Evolutionary conservation across 2,797 vertebrate species (phyloP).

Genomic region (Chaetophractus vellerosus): DNA sequence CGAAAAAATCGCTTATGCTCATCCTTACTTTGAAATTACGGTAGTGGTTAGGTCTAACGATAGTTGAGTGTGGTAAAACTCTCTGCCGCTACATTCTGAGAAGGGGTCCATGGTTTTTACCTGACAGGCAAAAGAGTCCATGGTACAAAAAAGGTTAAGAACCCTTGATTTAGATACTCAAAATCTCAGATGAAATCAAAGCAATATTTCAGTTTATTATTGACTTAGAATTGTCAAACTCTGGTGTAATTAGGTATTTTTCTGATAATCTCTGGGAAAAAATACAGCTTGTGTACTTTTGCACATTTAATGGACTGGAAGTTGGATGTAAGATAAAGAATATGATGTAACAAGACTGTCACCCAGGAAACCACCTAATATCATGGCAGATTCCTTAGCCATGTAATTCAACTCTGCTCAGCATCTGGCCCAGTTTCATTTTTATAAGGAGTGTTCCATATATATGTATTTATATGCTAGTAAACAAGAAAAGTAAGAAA

Average conservation of each 20-base stretch:
- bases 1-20: too few relatives aligned
- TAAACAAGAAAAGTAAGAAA: slow-evolving; percentile 48
- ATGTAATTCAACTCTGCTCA: slow-evolving; percentile 20
- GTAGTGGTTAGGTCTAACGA: too few relatives aligned
- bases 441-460: not conserved
- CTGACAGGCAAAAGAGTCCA: too few relatives aligned
- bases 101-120: too few relatives aligned
- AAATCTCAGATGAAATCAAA: slow-evolving; percentile 64
- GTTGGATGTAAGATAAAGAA: slow-evolving; percentile 67
- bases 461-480: slow-evolving; percentile 21
- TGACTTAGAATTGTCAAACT: slow-evolving; percentile 54
- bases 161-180: not conserved
- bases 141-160: too few relatives aligned
- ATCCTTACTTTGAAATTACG: too few relatives aligned
- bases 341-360: slow-evolving; percentile 47
- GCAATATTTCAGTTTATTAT: slow-evolving; percentile 59
- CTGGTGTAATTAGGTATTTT: slow-evolving; percentile 29
- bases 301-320: slow-evolving; percentile 60
- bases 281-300: slow-evolving; percentile 59
- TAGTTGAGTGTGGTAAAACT: too few relatives aligned
- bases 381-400: slow-evolving; percentile 4
- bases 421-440: slow-evolving; percentile 17
- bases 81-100: too few relatives aligned
- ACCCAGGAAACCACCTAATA: slow-evolving; percentile 69
- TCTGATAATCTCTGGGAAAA: slow-evolving; percentile 46